Evolutionary conservation across 2,888 invertebrate genomes (phyloP), one percentile per base, ranked within the genome.

Genomic region (Caenorhabditis japonica): DNA sequence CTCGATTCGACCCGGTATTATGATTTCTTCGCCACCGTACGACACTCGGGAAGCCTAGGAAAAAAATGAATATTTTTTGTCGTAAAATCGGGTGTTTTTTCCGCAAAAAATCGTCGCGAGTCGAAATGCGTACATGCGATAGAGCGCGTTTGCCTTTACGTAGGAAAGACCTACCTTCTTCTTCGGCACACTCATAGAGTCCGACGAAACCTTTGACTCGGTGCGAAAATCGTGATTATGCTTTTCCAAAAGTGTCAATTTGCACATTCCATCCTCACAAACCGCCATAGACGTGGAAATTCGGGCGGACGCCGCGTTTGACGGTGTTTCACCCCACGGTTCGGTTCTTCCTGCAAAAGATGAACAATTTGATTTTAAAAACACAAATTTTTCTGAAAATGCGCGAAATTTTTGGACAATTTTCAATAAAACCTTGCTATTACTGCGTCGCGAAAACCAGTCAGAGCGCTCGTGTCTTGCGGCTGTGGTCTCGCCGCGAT

Each of bases 241-340:
- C 47, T 66, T 64, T 38, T 73, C 72, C 44, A 73, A 43, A 33
- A 71, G 58, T 13, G 60, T 73, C 60, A 73, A 15, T 49, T 55
- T 66, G 44, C 62, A 59, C 46, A 39, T 34, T 43, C 66, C 66
- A 33, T 73, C 72, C 21, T 73, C 72, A 36, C 49, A 46, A 4
- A 49, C 25, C 27, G 59, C 25, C 30, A 62, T 19, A 1, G 58
- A 73, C 19, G 68, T 73, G 7, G 73, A 73, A 4, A 61, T 39
- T 12, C 68, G 30, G 0, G 58, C 47, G 4, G 68, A 68, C 3
- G 66, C 47, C 3, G 66, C 60, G 23, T 66, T 73, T 12, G 73
- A 73, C 10, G 73, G 73, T 7, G 68, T 68, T 23, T 73, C 73
- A 36, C 73, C 73, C 73, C 73, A 73, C 36, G 73, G 39, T 39